Conservation (phyloP, 2,888 invertebrate species). For the Eupithecia vulgata region DNA sequence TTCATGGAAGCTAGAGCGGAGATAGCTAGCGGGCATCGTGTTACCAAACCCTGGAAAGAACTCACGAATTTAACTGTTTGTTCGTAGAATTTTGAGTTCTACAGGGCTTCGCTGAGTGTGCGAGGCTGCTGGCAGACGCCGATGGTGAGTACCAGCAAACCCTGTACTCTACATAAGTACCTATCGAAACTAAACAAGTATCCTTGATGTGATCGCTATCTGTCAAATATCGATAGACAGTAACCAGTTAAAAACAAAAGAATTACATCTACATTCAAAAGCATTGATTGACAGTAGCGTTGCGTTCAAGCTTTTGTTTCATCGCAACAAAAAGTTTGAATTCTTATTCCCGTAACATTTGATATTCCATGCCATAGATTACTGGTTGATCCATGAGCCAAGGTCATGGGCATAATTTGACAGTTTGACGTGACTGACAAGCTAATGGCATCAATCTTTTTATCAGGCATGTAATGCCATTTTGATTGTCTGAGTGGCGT, state of each 20-base stretch:
- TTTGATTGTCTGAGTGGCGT: slow-evolving; percentile 24
- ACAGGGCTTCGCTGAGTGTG: too few relatives aligned
- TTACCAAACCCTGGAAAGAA: too few relatives aligned
- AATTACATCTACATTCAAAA: background rate
- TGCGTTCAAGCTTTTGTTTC: background rate
- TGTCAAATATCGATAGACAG: too few relatives aligned
- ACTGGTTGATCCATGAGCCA: slow-evolving; percentile 40
- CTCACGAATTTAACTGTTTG: too few relatives aligned
- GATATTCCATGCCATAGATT: slow-evolving; percentile 1
- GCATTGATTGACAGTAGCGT: background rate
- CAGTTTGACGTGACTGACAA: slow-evolving; percentile 41
- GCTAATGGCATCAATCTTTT: slow-evolving; percentile 34
- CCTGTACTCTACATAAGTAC: too few relatives aligned
- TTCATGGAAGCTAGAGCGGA: too few relatives aligned
- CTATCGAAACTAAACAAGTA: too few relatives aligned
- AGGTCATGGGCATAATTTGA: slow-evolving; percentile 43
- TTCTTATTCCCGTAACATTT: background rate
- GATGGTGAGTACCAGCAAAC: too few relatives aligned
- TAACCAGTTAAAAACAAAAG: background rate
- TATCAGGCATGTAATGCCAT: slow-evolving; percentile 20
- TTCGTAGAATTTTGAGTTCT: too few relatives aligned
- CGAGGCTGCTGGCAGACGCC: too few relatives aligned
- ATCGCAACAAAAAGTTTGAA: background rate
- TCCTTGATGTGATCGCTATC: too few relatives aligned
- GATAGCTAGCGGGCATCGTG: too few relatives aligned